Evolutionary conservation across 2,797 vertebrate genomes (phyloP).

Genomic region (Australoheros facetus): DNA sequence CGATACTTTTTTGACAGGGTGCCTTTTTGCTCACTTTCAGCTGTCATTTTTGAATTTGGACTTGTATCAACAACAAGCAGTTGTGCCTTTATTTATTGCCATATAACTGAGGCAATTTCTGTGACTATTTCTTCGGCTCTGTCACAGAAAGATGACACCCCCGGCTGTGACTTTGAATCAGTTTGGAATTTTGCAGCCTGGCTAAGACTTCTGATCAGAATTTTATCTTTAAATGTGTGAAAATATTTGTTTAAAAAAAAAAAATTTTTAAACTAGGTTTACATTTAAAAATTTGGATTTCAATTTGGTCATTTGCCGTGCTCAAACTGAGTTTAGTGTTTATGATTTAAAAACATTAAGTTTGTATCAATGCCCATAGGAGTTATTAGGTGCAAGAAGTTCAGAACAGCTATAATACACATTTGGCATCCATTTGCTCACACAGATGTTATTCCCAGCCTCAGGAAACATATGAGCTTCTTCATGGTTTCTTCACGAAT

Average conservation of each 20-base stretch:
- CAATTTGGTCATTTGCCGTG: background rate
- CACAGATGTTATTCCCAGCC: too few relatives aligned
- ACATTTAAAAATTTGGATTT: background rate
- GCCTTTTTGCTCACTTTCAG: background rate
- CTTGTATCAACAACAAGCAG: background rate
- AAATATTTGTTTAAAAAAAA: too few relatives aligned
- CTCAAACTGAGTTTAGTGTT: background rate
- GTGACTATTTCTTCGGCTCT: background rate
- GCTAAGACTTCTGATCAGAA: background rate
- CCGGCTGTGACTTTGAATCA: background rate
- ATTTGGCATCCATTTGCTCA: too few relatives aligned
- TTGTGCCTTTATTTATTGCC: background rate
- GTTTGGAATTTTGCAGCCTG: background rate
- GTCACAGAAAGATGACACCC: background rate
- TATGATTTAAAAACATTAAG: background rate
- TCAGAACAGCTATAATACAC: background rate
- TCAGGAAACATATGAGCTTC: too few relatives aligned
- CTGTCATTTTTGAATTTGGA: background rate
- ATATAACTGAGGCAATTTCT: background rate
- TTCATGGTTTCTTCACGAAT: too few relatives aligned
- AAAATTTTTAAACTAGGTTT: background rate
- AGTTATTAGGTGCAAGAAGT: background rate
- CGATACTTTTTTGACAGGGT: background rate
- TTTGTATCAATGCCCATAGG: background rate
- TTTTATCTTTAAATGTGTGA: background rate